phyloP scores from a whole-genome alignment of 2,797 vertebrate genomes.

The Pseudomugil tenellus region DNA sequence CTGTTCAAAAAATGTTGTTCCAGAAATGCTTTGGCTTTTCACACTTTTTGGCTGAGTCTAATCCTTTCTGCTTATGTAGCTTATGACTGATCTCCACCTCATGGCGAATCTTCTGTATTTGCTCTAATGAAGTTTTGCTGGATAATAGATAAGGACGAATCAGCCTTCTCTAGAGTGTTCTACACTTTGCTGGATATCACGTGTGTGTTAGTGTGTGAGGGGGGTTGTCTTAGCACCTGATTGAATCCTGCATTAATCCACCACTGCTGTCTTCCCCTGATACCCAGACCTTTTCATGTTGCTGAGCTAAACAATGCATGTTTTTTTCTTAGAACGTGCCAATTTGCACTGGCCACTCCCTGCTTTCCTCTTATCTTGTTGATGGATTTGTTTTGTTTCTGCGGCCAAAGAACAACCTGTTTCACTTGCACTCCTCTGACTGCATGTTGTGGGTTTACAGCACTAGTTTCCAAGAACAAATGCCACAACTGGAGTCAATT shows the following conservation, averaged over 20 bases:
- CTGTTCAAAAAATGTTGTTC: neutral
- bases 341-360: neutral
- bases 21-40: neutral
- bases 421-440: constrained; percentile 5
- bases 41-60: neutral
- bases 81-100: constrained; percentile 8
- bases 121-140: constrained; percentile 15
- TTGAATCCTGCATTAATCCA: constrained; percentile 5
- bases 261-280: constrained; percentile 12
- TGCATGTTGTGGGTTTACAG: constrained; percentile 4
- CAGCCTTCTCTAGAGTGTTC: constrained; percentile 5
- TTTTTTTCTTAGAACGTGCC: neutral
- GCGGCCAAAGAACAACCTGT: constrained; percentile 3
- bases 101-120: constrained; percentile 1
- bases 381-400: constrained; percentile 20
- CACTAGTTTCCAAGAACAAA: neutral
- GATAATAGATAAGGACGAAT: constrained; percentile 5
- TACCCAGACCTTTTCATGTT: constrained; percentile 13
- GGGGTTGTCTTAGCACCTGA: constrained; percentile 10
- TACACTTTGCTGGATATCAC: constrained; percentile 12
- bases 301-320: constrained; percentile 11
- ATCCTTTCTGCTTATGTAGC: neutral
- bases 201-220: neutral
- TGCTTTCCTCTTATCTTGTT: constrained; percentile 5
- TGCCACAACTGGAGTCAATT: neutral